A percentile compares a stretch with the other conserved stretches of the same genome.
These are phyloP conservation scores for Chrysopa pallens DNA, from an alignment of 1,140 invertebrate genomes.

Conservation along the genomic window DNA sequence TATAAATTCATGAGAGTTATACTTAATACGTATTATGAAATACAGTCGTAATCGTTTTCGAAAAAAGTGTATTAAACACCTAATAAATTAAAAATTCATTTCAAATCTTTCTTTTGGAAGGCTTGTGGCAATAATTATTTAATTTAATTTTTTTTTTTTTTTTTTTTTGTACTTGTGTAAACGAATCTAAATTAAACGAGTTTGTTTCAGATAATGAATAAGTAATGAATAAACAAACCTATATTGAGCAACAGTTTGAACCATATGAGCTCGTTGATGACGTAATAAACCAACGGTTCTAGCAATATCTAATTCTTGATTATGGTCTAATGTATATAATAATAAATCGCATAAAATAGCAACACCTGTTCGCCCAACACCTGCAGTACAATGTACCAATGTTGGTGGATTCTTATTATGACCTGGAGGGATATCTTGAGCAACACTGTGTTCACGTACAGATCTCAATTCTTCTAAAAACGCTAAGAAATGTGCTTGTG, in stretches of 20 bases:
- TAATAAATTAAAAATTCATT: too few species aligned
- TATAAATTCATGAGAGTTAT: too few species aligned
- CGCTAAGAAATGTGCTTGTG: slow-evolving; percentile 26
- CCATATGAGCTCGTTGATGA: slow-evolving; percentile 67
- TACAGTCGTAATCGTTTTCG: too few species aligned
- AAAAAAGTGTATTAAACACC: too few species aligned
- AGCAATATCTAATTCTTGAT: slow-evolving; percentile 65
- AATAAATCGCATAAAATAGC: slow-evolving; percentile 64
- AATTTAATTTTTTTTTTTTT: too few species aligned
- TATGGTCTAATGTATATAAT: slow-evolving; percentile 70
- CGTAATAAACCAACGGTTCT: slow-evolving; percentile 54
- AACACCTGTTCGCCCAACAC: slow-evolving; percentile 52
- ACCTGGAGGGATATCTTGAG: slow-evolving; percentile 37
- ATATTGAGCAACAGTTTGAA: slow-evolving; percentile 77
- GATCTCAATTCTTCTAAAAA: slow-evolving; percentile 75
- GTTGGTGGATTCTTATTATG: slow-evolving; percentile 52
- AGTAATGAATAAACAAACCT: slow-evolving; percentile 73
- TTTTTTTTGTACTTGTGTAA: too few species aligned
- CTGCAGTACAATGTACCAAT: slow-evolving; percentile 48
- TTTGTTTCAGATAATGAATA: slow-evolving; percentile 69
- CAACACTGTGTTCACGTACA: slow-evolving; percentile 50
- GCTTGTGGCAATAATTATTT: too few species aligned
- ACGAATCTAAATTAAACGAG: slow-evolving; percentile 49
- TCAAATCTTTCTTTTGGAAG: too few species aligned
- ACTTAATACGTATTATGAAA: too few species aligned